Evolutionary conservation across 2,113 vertebrate species (phyloP), one percentile per base, ranked within the genome.

Genomic region (Kryptolebias marmoratus): DNA sequence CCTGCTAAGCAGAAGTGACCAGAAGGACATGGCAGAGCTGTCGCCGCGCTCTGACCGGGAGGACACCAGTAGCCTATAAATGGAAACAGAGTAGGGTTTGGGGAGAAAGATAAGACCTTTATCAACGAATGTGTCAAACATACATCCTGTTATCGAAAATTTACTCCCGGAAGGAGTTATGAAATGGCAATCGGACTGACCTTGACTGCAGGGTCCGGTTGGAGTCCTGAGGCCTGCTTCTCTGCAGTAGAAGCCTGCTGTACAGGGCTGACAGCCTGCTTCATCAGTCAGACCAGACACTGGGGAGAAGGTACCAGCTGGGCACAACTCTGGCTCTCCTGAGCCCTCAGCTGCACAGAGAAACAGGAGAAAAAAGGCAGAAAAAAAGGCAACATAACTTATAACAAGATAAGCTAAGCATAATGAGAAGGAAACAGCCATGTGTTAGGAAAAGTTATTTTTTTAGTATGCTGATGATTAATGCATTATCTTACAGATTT

Each of bases 251-350:
- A 94, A 94, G 30, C 96, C 96, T 2, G 84, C 90, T 7, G 88
- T 92, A 71, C 97, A 99, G 11, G 83, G 65, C 65, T 92, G 94
- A 91, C 96, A 98, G 15, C 89, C 90, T 0, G 93, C 88, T 39
- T 79, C 72, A 0, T 3, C 71, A 8, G 80, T 90, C 54, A 94
- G 90, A 50, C 94, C 93, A 3, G 73, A 69, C 5, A 91, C 78
- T 66, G 88, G 71, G 22, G 96, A 97, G 86, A 95, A 97, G 22
- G 95, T 95, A 22, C 96, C 96, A 0, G 86, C 77, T 12, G 96
- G 96, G 84, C 97, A 98, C 1, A 80, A 85, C 12, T 65, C 85
- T 7, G 97, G 96, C 4, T 68, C 84, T 55, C 63, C 84, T 39
- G 95, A 95, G 1, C 94, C 95, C 74, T 94, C 88, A 49, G 78